A percentile compares a stretch with the other conserved stretches of the same genome.
Evolutionary conservation across 2,888 invertebrate species (phyloP).

Genomic region (Lithophane ornitopus): DNA sequence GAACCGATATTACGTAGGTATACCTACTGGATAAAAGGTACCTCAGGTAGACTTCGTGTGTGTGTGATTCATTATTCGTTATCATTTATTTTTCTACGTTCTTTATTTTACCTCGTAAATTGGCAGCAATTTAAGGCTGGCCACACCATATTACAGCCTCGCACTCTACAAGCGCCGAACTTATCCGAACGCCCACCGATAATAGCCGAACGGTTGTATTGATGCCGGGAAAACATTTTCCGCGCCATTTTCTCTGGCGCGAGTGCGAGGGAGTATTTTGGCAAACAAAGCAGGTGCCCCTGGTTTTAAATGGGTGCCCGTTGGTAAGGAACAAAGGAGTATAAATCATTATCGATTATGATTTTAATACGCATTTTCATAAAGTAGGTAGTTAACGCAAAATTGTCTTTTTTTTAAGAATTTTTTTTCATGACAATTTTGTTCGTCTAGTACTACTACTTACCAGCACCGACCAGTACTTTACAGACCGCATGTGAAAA

Average conservation of each 20-base stretch:
- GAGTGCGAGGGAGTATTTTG: constrained; percentile 76
- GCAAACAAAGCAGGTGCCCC: constrained; percentile 76
- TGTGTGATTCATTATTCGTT: background rate
- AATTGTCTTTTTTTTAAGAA: background rate
- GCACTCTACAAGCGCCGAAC: constrained; percentile 74
- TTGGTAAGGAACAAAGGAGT: constrained; percentile 62
- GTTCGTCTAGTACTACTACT: background rate
- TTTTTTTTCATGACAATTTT: background rate
- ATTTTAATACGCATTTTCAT: constrained; percentile 14
- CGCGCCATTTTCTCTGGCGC: constrained; percentile 86
- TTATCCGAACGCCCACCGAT: constrained; percentile 78
- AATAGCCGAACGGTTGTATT: constrained; percentile 79
- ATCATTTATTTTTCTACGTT: background rate
- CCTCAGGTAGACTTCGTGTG: background rate
- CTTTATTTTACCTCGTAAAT: constrained; percentile 3
- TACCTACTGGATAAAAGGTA: background rate
- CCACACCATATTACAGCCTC: constrained; percentile 81
- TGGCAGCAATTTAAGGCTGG: constrained; percentile 56
- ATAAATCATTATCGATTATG: constrained; percentile 30
- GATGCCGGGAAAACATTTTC: constrained; percentile 87
- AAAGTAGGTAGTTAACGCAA: background rate
- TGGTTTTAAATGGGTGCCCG: constrained; percentile 70
- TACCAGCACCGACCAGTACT: too few species aligned
- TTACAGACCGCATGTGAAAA: background rate
- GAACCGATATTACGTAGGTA: background rate